Conservation (phyloP, 2,113 vertebrate species). For the Cepphus grylle region DNA sequence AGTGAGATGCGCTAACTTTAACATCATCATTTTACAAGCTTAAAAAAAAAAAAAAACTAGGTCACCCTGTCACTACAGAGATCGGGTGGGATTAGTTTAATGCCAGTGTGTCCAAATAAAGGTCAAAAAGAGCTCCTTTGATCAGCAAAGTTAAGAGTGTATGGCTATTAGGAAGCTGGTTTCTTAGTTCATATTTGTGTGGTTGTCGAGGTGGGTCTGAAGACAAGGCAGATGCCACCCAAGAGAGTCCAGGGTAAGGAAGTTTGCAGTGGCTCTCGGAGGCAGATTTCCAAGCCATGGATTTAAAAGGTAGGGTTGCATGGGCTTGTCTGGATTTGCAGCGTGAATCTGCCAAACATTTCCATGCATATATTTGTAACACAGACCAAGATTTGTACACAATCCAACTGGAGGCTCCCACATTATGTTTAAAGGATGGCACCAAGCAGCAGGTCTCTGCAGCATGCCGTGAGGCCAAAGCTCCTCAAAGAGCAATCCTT, state of each 20-base stretch:
- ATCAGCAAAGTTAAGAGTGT: neutral
- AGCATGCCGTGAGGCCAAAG: neutral
- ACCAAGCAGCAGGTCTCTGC: neutral
- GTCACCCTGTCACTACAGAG: constrained; percentile 9
- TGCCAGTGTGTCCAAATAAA: neutral
- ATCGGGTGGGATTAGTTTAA: neutral
- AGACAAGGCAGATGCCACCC: neutral
- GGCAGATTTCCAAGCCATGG: neutral
- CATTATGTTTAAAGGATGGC: neutral
- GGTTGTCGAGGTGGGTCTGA: neutral
- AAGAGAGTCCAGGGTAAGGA: neutral
- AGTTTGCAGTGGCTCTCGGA: neutral
- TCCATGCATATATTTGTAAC: neutral
- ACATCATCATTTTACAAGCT: constrained; percentile 18
- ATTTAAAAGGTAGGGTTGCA: constrained; percentile 11
- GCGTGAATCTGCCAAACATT: constrained; percentile 2
- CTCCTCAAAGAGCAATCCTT: neutral
- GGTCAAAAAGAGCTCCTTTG: neutral
- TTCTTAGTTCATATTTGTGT: neutral
- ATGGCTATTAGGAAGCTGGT: neutral
- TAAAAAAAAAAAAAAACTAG: neutral
- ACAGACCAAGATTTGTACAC: neutral
- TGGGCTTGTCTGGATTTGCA: constrained; percentile 30
- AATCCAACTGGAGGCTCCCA: neutral
- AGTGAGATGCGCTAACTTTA: constrained; percentile 10